These are phyloP conservation scores for Ctenochaetus hawaiiensis DNA, from an alignment of 2,797 vertebrate genomes.

Conservation along the genomic window DNA sequence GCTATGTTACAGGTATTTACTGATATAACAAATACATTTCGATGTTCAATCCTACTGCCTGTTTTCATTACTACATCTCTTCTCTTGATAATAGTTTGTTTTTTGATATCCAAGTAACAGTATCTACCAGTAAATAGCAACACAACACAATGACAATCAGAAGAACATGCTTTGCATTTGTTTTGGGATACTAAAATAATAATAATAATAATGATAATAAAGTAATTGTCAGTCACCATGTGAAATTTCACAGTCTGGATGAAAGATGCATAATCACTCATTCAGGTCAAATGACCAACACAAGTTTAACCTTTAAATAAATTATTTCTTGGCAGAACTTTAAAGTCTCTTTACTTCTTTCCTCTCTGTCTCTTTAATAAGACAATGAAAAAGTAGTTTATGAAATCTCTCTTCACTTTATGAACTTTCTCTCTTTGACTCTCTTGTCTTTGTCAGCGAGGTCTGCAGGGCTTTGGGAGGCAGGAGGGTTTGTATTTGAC, in stretches of 20 bases:
- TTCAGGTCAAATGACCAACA: background rate
- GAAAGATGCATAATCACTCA: background rate
- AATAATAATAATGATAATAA: background rate
- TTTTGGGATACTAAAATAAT: background rate
- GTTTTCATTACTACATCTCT: background rate
- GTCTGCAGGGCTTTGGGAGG: slow-evolving; percentile 67
- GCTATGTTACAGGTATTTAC: background rate
- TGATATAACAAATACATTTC: background rate
- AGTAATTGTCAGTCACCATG: background rate
- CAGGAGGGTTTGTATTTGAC: slow-evolving; percentile 38
- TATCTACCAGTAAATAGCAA: background rate
- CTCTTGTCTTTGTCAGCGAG: slow-evolving; percentile 45
- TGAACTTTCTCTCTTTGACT: slow-evolving; percentile 50
- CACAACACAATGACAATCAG: background rate
- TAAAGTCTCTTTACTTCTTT: background rate
- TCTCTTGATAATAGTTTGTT: background rate
- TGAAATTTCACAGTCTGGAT: too few species aligned
- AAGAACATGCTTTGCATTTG: background rate
- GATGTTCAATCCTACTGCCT: background rate
- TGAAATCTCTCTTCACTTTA: slow-evolving; percentile 37
- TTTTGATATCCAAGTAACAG: too few species aligned
- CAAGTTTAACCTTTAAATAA: background rate
- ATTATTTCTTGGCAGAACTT: background rate
- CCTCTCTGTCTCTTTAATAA: slow-evolving; percentile 3
- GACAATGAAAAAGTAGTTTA: slow-evolving; percentile 43